Percentiles rank a stretch among this genome's conserved stretches.
phyloP scores from a whole-genome alignment of 2,797 vertebrate genomes.

The Myiothlypis coronata region DNA sequence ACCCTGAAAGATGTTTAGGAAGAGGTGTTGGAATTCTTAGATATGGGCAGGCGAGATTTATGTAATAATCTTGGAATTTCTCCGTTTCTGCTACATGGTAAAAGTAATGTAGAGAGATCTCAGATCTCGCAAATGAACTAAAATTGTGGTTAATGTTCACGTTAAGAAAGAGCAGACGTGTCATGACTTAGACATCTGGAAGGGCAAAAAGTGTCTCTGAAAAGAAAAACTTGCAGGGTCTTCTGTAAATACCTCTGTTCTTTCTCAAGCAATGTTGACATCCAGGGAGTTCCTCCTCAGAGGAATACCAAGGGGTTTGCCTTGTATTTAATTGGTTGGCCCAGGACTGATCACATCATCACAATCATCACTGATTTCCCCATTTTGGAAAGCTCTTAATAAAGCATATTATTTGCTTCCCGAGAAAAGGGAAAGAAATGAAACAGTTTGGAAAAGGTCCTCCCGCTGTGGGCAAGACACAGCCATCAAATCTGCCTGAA shows the following conservation, averaged over 20 bases:
- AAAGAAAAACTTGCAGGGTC: not conserved
- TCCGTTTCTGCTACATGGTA: not conserved
- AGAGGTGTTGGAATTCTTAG: not conserved
- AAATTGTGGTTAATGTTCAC: not conserved
- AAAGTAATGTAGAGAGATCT: not conserved
- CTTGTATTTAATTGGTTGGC: not conserved
- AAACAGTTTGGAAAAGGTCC: not conserved
- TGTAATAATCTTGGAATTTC: not conserved
- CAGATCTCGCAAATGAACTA: not conserved
- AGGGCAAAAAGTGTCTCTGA: not conserved
- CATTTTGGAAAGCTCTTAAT: not conserved
- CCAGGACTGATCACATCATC: not conserved
- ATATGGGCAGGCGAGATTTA: accelerated
- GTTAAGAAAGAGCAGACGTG: not conserved
- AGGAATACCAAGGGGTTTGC: not conserved
- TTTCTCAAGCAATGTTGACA: not conserved
- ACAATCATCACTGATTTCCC: not conserved
- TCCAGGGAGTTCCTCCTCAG: not conserved
- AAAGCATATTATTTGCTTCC: not conserved
- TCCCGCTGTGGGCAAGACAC: not conserved
- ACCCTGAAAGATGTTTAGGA: not conserved
- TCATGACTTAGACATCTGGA: not conserved
- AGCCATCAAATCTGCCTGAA: not conserved
- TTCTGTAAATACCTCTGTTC: not conserved
- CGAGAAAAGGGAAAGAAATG: not conserved